Evolutionary conservation across 1,140 invertebrate species (phyloP).

Genomic region (Pogonognathellus flavescens): DNA sequence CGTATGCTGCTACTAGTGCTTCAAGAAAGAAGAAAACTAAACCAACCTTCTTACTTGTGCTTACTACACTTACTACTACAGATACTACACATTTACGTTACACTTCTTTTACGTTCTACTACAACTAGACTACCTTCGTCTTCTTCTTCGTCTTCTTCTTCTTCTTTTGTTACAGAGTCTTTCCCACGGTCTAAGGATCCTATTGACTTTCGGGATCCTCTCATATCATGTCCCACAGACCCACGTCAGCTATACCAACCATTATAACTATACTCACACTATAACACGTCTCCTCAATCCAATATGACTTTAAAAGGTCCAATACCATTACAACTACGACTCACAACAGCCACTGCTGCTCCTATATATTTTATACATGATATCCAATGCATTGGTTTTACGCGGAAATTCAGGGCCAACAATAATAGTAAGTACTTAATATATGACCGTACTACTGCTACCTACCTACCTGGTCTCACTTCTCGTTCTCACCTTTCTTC

Average conservation of each 20-base stretch:
- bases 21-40: slow-evolving; percentile 14
- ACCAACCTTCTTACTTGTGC: not conserved
- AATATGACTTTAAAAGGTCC: slow-evolving; percentile 32
- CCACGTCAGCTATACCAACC: slow-evolving; percentile 22
- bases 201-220: slow-evolving; percentile 49
- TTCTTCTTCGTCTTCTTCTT: slow-evolving; percentile 13
- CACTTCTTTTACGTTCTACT: slow-evolving; percentile 14
- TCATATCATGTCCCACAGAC: slow-evolving; percentile 41
- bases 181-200: slow-evolving; percentile 49
- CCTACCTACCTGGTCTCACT: slow-evolving; percentile 14
- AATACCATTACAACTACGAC: not conserved
- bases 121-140: slow-evolving; percentile 14
- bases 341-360: not conserved
- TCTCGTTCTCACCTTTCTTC: slow-evolving; percentile 45
- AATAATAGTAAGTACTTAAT: not conserved
- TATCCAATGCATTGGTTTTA: slow-evolving; percentile 37
- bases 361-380: not conserved
- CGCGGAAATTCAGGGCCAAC: slow-evolving; percentile 47
- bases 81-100: slow-evolving; percentile 18
- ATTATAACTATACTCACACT: not conserved
- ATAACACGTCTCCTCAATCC: not conserved
- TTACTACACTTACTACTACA: not conserved
- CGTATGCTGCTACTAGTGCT: slow-evolving; percentile 38
- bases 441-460: not conserved
- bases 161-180: slow-evolving; percentile 44